Base-by-base conservation (phyloP, 2,113 vertebrate species). In the Phalacrocorax pelagicus region DNA sequence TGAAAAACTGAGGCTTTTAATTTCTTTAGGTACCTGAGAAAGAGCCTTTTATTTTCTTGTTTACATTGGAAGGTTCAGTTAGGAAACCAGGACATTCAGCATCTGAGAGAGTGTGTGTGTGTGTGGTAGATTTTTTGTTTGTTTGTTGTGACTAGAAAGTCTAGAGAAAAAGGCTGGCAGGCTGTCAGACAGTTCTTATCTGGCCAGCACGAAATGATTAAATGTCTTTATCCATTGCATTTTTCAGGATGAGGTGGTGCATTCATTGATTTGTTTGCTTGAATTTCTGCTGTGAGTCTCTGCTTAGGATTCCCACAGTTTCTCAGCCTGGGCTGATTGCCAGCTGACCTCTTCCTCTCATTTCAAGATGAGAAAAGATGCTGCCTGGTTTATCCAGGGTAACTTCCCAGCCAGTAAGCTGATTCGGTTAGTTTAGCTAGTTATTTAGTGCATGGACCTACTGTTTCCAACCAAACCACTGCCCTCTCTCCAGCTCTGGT, bases 231-330 rank as follows among this genome's bases (percentile, higher is more conserved):
- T 86, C 81, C 67, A 5, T 65, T 63, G 54, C 54, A 8, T 59
- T 91, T 83, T 63, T 86, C 57, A 46, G 59, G 49, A 51, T 59
- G 81, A 92, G 4, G 6, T 69, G 81, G 77, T 7, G 1, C n/a
- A 13, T 24, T 67, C 90, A 83, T 95, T 83, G 87, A 95, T 93
- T 89, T 86, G 54, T 86, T 94, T 72, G 77, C 84, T 83, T 62
- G 62, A 67, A 80, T 86, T 69, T 88, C 87, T 86, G 7, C 75
- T 27, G 47, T 30, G 36, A 62, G 42, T n/a, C 58, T 62, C 15
- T 63, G 32, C 58, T 83, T 72, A 38, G 72, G 40, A 86, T 89
- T 94, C 84, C 58, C 54, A 30, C 30, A 54, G 67, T 38, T 63
- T 40, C 62, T 63, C 54, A 51, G 32, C 3, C 84, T 69, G 67